These are phyloP conservation scores for Morone chrysops DNA, from an alignment of 2,113 vertebrate genomes.

Conservation along the genomic window DNA sequence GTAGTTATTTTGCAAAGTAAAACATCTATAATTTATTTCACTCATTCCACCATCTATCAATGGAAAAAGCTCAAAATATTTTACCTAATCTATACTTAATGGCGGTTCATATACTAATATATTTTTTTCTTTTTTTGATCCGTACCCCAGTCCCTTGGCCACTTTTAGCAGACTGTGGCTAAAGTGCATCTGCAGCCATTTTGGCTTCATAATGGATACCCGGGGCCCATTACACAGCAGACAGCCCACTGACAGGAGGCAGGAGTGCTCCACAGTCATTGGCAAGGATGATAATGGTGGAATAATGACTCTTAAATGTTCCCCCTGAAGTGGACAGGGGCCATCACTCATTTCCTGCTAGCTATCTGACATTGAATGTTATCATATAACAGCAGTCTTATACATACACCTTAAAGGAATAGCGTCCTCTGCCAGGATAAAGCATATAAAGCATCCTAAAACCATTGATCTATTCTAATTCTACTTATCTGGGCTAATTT, in stretches of 20 bases:
- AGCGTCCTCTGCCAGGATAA: not conserved
- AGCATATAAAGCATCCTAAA: conserved; percentile 5
- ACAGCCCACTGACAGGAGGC: conserved; percentile 64
- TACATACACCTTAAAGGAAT: conserved; percentile 21
- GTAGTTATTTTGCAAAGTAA: not conserved
- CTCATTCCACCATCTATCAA: not conserved
- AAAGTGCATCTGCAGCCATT: conserved; percentile 61
- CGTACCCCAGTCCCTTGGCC: not conserved
- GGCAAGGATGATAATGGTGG: conserved; percentile 76
- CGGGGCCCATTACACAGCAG: conserved; percentile 66
- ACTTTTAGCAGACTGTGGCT: conserved; percentile 41
- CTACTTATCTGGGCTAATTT: not conserved
- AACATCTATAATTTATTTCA: not conserved
- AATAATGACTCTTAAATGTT: conserved; percentile 80
- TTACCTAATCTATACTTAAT: not conserved
- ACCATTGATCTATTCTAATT: not conserved
- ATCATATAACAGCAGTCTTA: conserved; percentile 31
- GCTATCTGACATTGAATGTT: conserved; percentile 53
- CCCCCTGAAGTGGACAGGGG: conserved; percentile 61
- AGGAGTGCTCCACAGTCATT: conserved; percentile 65
- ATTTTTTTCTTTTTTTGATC: conserved; percentile 1
- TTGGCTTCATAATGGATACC: conserved; percentile 69
- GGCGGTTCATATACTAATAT: not conserved
- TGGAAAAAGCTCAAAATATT: not conserved
- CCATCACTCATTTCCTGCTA: conserved; percentile 72